phyloP scores from a whole-genome alignment of 1,140 invertebrate species.

The Drosophila equinoxialis region DNA sequence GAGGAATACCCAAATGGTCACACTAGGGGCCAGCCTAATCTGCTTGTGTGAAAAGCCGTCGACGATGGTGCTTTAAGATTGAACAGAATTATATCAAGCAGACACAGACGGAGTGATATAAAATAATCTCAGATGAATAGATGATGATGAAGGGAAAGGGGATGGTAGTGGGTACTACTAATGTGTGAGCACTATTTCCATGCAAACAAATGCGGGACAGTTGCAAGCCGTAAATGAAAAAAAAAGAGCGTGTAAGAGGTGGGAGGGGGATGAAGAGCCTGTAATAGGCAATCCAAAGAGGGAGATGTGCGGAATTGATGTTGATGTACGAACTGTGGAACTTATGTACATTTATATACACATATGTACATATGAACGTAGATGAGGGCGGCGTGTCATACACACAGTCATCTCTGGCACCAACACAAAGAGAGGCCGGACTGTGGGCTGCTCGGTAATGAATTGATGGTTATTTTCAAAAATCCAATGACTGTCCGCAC shows the following conservation, averaged over 20 bases:
- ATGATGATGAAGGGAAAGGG: constrained; percentile 6
- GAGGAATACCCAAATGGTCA: constrained; percentile 14
- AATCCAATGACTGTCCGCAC: constrained; percentile 82
- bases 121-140: constrained; percentile 66
- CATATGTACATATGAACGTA: constrained; percentile 29
- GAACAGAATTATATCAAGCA: constrained; percentile 56
- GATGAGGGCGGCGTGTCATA: constrained; percentile 68
- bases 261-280: constrained; percentile 43
- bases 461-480: constrained; percentile 82
- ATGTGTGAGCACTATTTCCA: constrained; percentile 35
- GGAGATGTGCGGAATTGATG: constrained; percentile 60
- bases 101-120: constrained; percentile 47
- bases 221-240: constrained; percentile 35
- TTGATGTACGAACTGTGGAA: constrained; percentile 32
- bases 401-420: constrained; percentile 1
- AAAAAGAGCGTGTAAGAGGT: constrained; percentile 2
- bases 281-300: too few relatives aligned
- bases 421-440: constrained; percentile 28
- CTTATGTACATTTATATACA: constrained; percentile 27
- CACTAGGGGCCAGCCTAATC: constrained; percentile 43
- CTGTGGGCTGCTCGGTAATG: constrained; percentile 53
- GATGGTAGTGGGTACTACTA: not conserved
- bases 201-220: constrained; percentile 68
- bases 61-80: constrained; percentile 69
- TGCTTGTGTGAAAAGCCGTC: constrained; percentile 59